phyloP scores from a whole-genome alignment of 2,113 vertebrate species.

The Acanthochromis polyacanthus region DNA sequence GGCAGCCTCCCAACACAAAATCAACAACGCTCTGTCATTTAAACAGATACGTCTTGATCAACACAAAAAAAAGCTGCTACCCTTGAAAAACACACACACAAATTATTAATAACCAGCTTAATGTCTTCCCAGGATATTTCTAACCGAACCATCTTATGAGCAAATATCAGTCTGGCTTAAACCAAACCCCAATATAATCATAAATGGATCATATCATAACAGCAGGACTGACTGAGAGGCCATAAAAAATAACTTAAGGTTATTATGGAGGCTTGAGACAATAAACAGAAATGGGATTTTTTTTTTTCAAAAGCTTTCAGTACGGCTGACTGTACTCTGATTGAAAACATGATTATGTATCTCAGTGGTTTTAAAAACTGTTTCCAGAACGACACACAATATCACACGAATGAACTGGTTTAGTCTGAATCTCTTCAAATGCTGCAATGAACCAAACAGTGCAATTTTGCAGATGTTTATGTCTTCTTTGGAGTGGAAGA shows the following conservation, averaged over 20 bases:
- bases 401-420: background rate
- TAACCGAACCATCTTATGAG: conserved; percentile 13
- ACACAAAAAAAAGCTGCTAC: background rate
- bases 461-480: background rate
- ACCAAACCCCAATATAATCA: conserved; percentile 25
- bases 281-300: conserved; percentile 41
- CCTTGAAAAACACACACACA: background rate
- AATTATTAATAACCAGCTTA: conserved; percentile 32
- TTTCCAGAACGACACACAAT: background rate
- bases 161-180: conserved; percentile 37
- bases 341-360: conserved; percentile 28
- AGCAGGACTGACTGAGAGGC: conserved; percentile 28
- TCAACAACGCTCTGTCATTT: background rate
- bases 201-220: conserved; percentile 49
- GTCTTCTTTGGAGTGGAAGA: too few relatives aligned
- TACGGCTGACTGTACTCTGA: conserved; percentile 18
- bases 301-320: conserved; percentile 39
- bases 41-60: conserved; percentile 17
- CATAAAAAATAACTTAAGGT: conserved; percentile 55
- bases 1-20: conserved; percentile 5
- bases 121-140: conserved; percentile 33
- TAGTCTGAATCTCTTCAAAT: background rate
- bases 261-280: conserved; percentile 39
- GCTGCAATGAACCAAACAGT: background rate
- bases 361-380: background rate